These are phyloP conservation scores for Oreochromis spilurus DNA, from an alignment of 2,113 vertebrate genomes.

Conservation along the genomic window DNA sequence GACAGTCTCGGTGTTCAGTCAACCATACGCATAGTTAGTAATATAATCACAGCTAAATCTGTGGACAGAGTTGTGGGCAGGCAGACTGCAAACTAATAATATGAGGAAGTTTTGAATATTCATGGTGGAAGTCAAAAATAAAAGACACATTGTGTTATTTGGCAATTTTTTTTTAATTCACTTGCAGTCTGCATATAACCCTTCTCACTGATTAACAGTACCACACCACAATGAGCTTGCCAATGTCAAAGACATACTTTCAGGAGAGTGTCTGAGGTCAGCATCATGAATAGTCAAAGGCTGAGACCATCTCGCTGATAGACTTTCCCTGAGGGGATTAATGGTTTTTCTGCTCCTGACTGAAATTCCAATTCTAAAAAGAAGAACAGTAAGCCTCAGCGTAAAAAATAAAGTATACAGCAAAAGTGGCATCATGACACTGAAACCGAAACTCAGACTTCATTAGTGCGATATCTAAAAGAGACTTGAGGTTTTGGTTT, in stretches of 20 bases:
- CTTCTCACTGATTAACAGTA: not conserved
- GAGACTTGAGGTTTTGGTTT: not conserved
- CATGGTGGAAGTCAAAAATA: not conserved
- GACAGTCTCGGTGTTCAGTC: not conserved
- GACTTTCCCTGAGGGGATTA: not conserved
- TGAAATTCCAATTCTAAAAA: not conserved
- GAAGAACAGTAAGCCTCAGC: not conserved
- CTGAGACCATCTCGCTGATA: not conserved
- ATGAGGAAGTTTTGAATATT: not conserved
- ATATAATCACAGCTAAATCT: not conserved
- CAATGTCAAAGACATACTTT: not conserved
- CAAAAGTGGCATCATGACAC: not conserved
- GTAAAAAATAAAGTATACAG: not conserved
- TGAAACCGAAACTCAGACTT: not conserved
- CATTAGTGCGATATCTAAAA: not conserved
- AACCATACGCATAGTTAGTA: not conserved
- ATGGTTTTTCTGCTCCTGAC: not conserved
- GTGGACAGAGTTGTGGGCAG: not conserved
- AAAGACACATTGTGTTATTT: not conserved
- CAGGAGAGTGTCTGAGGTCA: not conserved
- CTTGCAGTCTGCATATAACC: not conserved
- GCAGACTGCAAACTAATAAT: not conserved
- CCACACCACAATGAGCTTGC: not conserved
- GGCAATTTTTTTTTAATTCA: not conserved
- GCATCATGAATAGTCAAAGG: slow-evolving; percentile 13